Evolutionary conservation across 1,140 invertebrate genomes (phyloP).

Genomic region (Drosophila equinoxialis): DNA sequence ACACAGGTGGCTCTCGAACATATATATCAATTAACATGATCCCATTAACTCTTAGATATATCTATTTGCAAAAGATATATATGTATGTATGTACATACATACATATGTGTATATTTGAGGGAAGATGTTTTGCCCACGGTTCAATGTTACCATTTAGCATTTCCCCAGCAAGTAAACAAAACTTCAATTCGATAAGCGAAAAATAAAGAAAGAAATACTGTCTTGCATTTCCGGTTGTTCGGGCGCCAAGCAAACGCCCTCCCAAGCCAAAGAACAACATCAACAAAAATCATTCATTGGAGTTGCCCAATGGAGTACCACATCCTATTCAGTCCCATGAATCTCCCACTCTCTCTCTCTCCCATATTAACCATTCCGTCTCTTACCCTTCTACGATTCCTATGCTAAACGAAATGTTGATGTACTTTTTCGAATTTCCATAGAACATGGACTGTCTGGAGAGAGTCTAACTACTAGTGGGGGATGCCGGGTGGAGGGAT

Average conservation of each 20-base stretch:
- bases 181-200: conserved; percentile 55
- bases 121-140: background rate
- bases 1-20: background rate
- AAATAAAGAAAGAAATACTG: conserved; percentile 46
- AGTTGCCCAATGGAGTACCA: conserved; percentile 4
- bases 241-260: conserved; percentile 50
- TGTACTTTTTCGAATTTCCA: conserved; percentile 57
- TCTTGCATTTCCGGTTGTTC: conserved; percentile 68
- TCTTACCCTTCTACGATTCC: conserved; percentile 25
- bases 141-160: conserved; percentile 30
- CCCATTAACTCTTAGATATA: conserved; percentile 5
- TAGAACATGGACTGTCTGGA: conserved; percentile 45
- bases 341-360: background rate
- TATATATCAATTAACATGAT: conserved; percentile 2
- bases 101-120: background rate
- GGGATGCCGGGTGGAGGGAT: background rate
- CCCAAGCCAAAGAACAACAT: conserved; percentile 27
- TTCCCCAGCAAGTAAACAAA: conserved; percentile 57
- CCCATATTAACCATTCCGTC: background rate
- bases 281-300: conserved; percentile 31
- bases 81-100: background rate
- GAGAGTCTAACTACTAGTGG: conserved; percentile 1
- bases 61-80: conserved; percentile 10
- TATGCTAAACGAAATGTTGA: conserved; percentile 36
- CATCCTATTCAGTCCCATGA: background rate